A percentile compares a stretch with the other conserved stretches of the same genome.
These are phyloP conservation scores for Trichonephila clavipes DNA, from an alignment of 1,140 invertebrate species.

Conservation along the genomic window DNA sequence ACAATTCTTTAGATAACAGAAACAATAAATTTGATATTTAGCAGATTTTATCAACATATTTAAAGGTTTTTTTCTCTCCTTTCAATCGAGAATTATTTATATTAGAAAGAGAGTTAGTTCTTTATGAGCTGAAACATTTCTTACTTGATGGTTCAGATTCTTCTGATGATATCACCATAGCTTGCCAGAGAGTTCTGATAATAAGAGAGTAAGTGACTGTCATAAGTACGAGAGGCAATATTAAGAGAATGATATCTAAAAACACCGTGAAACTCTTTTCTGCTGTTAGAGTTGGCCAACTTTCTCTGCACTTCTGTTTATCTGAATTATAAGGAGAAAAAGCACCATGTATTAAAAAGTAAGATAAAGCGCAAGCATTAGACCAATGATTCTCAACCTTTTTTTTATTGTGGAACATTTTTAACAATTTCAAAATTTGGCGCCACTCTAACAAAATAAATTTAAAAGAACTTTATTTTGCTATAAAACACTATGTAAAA, in stretches of 20 bases:
- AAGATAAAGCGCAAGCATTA: too few species aligned
- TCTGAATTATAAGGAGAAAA: conserved; percentile 58
- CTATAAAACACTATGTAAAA: too few species aligned
- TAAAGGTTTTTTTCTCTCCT: too few species aligned
- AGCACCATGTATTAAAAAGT: not conserved
- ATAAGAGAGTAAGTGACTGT: conserved; percentile 87
- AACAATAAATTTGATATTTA: too few species aligned
- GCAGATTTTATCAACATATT: too few species aligned
- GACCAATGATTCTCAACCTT: too few species aligned
- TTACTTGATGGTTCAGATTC: conserved; percentile 51
- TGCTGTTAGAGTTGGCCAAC: conserved; percentile 77
- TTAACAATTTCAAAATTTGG: too few species aligned
- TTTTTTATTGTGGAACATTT: too few species aligned
- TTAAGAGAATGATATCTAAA: conserved; percentile 78
- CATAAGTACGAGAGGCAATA: conserved; percentile 79
- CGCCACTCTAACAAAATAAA: too few species aligned
- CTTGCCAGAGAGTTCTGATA: conserved; percentile 82
- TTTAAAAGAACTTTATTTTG: too few species aligned
- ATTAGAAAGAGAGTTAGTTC: not conserved
- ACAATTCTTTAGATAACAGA: too few species aligned
- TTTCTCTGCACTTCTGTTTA: conserved; percentile 79
- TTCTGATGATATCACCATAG: conserved; percentile 78
- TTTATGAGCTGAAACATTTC: not conserved
- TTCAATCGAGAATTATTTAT: too few species aligned
- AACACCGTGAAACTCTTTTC: conserved; percentile 78